phyloP scores from a whole-genome alignment of 2,113 vertebrate species.

The Microtus pennsylvanicus region DNA sequence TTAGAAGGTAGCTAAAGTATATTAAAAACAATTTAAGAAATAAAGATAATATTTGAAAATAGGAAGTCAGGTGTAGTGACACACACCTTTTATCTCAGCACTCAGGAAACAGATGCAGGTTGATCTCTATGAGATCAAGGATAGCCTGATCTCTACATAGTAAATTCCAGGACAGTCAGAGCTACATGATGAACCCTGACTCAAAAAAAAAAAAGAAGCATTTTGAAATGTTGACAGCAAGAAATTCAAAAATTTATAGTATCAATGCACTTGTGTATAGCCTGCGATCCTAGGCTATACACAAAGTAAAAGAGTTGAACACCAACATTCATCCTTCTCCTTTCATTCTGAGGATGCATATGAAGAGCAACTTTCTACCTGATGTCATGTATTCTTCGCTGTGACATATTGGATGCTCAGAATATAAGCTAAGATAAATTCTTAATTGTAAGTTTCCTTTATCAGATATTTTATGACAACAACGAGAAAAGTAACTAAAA shows the following conservation, averaged over 20 bases:
- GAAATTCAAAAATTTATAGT: not conserved
- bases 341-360: not conserved
- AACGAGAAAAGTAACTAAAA: not conserved
- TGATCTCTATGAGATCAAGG: not conserved
- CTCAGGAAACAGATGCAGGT: not conserved
- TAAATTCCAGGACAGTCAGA: not conserved
- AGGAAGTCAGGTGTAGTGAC: not conserved
- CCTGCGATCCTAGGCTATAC: not conserved
- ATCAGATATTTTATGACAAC: not conserved
- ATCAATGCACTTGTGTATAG: not conserved
- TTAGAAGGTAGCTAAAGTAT: slow-evolving; percentile 8
- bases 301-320: not conserved
- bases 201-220: not conserved
- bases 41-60: not conserved
- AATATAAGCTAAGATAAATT: not conserved
- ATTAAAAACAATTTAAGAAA: not conserved
- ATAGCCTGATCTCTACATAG: not conserved
- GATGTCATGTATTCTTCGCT: not conserved
- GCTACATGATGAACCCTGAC: not conserved
- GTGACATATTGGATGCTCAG: not conserved
- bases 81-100: not conserved
- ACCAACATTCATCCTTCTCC: no score
- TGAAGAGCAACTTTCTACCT: not conserved
- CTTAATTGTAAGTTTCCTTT: no score
- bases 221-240: slow-evolving; percentile 1